A percentile compares a stretch with the other conserved stretches of the same genome.
These are phyloP conservation scores for Andrena camellia DNA, from an alignment of 2,888 invertebrate species.

Conservation along the genomic window DNA sequence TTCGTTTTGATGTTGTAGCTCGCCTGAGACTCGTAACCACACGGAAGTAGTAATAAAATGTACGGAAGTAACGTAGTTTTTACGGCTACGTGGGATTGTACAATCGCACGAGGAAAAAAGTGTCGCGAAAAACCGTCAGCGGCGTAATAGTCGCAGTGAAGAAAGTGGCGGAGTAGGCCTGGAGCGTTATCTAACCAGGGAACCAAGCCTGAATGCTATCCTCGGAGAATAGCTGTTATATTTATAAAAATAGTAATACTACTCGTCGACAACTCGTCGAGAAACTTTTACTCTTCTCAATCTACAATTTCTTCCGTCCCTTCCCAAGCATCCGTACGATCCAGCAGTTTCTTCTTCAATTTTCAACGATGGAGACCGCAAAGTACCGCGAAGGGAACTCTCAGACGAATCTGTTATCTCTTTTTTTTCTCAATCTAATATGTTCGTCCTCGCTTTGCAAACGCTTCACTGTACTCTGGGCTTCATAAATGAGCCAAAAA, in stretches of 20 bases:
- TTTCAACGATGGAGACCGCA: background rate
- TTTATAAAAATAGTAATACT: slow-evolving; percentile 52
- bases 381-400: background rate
- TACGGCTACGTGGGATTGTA: slow-evolving; percentile 9
- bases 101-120: slow-evolving; percentile 11
- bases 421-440: slow-evolving; percentile 19
- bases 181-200: slow-evolving; percentile 47
- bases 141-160: slow-evolving; percentile 25
- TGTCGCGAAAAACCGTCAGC: slow-evolving; percentile 9
- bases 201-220: slow-evolving; percentile 21
- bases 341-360: slow-evolving; percentile 17
- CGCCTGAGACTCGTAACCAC: slow-evolving; percentile 12
- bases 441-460: slow-evolving; percentile 20
- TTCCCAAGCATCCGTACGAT: slow-evolving; percentile 12
- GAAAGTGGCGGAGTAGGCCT: slow-evolving; percentile 37
- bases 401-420: background rate
- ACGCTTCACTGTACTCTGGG: background rate
- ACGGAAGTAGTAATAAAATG: slow-evolving; percentile 37
- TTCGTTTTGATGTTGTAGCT: background rate
- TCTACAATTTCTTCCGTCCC: background rate
- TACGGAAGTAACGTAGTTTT: slow-evolving; percentile 38
- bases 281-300: slow-evolving; percentile 22
- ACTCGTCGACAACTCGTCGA: slow-evolving; percentile 21
- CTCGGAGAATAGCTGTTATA: slow-evolving; percentile 28
- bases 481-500: background rate